Evolutionary conservation across 2,888 invertebrate genomes (phyloP), one percentile per base, ranked within the genome.

Genomic region (Nomada fucata): DNA sequence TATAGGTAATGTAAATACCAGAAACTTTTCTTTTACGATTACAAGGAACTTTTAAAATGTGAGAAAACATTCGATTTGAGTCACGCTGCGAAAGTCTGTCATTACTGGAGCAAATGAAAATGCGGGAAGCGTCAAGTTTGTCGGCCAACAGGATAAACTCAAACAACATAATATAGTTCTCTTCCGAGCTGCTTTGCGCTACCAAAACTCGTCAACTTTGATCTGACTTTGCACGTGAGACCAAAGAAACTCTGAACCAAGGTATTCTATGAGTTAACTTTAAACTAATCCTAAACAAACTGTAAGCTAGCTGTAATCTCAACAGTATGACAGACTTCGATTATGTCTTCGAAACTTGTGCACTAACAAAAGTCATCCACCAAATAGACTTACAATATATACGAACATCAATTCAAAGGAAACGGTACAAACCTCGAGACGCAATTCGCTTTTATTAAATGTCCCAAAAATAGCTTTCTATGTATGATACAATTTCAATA

Each of bases 281-380:
- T 36, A n/a, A 60, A 50, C 60, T 70, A 70, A 70, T 60, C 70
- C 59, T 50, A 60, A 60, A 60, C 47, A 60, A 70, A 70, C 70
- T 60, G 11, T 9, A 0, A 29, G 29, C 26, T n/a, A 50, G 20
- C 15, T 50, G 20, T 70, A 70, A 60, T 60, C 70, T 59, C 47
- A 60, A 20, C 2, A 29, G 59, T 20, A 60, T 18, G 47, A 29
- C 10, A 50, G 18, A 18, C 29, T 60, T 60, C 29, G 15, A n/a
- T n/a, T 26, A 15, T 20, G 29, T 60, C 60, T 70, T 70, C 5
- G 36, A 36, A 36, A 36, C 36, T 60, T 44, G 44, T 26, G 11
- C 18, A 13, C 7, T 3, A 0, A 9, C 20, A 18, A 13, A 36
- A 47, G 29, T 20, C 23, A 29, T 9, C 29, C 20, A 5, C 3